phyloP scores from a whole-genome alignment of 53 echinoderm and acorn worm genomes.

The Apostichopus leukothele region DNA sequence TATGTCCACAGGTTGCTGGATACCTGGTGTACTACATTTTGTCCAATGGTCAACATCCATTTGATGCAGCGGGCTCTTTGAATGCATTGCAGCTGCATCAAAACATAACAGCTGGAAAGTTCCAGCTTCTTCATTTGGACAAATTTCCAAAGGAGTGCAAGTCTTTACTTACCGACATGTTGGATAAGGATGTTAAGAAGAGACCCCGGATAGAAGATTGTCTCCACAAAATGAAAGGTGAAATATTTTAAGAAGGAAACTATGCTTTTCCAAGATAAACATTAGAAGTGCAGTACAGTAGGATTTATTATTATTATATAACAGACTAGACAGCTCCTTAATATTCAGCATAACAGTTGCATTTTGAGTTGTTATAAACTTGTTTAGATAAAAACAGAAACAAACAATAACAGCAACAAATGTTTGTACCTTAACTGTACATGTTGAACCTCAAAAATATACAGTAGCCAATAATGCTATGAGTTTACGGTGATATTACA shows the following conservation, averaged over 20 bases:
- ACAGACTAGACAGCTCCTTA: no score
- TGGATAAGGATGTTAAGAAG: not conserved
- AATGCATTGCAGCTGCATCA: not conserved
- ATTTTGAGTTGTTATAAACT: no score
- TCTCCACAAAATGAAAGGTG: constrained; percentile 8
- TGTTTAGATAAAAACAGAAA: no score
- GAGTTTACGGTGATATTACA: no score
- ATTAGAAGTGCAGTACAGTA: no score
- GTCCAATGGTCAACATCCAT: constrained; percentile 12
- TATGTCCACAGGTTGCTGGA: constrained; percentile 13
- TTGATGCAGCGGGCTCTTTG: not conserved
- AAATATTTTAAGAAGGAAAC: not conserved
- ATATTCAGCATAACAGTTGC: no score
- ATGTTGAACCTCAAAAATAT: no score
- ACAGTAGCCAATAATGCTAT: no score
- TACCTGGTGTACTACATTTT: not conserved
- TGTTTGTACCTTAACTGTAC: no score
- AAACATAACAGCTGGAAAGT: not conserved
- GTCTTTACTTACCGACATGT: not conserved
- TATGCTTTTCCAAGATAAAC: no score
- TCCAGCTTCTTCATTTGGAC: not conserved
- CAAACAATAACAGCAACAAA: no score
- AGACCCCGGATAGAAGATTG: not conserved
- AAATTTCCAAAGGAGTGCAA: not conserved
- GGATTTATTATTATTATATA: no score